Conservation (phyloP, 2,797 vertebrate species). For the Phyllotis vaccarum region DNA sequence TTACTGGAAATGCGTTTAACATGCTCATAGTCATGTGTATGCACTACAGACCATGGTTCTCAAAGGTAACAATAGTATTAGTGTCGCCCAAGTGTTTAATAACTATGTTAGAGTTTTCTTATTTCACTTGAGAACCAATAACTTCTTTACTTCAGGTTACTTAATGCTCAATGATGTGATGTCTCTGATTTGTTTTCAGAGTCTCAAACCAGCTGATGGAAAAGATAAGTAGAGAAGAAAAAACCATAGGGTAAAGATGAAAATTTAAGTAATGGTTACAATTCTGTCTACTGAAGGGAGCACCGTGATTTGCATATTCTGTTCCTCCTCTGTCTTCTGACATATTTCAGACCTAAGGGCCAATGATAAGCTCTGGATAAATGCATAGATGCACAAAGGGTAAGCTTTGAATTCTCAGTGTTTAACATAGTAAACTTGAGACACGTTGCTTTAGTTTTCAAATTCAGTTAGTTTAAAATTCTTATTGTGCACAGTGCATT, state of each 20-base stretch:
- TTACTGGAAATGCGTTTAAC: constrained; percentile 2
- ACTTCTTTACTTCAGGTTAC: not conserved
- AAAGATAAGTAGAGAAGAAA: not conserved
- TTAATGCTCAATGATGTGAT: not conserved
- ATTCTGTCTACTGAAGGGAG: not conserved
- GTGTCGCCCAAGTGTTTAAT: not conserved
- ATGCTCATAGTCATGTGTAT: not conserved
- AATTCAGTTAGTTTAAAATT: not conserved
- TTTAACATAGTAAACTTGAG: not conserved
- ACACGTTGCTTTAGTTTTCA: not conserved
- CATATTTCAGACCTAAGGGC: constrained; percentile 6
- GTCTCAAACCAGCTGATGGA: not conserved
- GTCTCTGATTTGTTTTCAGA: constrained; percentile 14
- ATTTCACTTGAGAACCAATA: constrained; percentile 30
- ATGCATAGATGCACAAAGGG: not conserved
- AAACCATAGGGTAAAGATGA: not conserved
- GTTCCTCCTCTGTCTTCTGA: not conserved
- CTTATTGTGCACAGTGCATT: not conserved
- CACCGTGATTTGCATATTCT: not conserved
- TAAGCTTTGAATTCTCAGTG: not conserved
- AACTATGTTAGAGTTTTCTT: constrained; percentile 10
- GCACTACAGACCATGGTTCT: not conserved
- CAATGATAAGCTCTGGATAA: not conserved
- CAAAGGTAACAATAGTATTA: not conserved
- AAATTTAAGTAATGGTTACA: not conserved